Conservation (phyloP, 2,113 vertebrate genomes). For the Indicator indicator region DNA sequence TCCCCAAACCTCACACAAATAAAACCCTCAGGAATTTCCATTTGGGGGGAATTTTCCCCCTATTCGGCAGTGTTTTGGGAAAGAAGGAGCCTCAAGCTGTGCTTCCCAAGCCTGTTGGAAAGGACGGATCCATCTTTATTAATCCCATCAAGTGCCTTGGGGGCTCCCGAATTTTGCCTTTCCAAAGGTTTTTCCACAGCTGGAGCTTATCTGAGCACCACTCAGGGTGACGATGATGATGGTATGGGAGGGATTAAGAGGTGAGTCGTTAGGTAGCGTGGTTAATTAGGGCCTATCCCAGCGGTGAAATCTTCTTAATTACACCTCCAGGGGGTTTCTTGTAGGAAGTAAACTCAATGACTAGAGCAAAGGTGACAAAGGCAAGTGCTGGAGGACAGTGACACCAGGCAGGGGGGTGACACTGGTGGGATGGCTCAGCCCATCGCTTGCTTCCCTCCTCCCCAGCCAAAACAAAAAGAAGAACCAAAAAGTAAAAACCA, state of each 20-base stretch:
- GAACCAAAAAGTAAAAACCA: not conserved
- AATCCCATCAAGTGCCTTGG: not conserved
- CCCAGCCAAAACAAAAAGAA: not conserved
- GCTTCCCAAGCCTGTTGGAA: not conserved
- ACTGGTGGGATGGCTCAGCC: not conserved
- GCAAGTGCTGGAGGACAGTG: not conserved
- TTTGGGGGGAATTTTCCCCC: not conserved
- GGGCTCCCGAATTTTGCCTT: not conserved
- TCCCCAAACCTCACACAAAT: not conserved
- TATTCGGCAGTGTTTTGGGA: not conserved
- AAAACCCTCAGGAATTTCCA: not conserved
- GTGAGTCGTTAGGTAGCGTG: fast-evolving
- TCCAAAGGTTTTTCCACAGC: not conserved
- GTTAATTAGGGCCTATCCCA: not conserved
- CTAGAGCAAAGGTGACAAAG: not conserved
- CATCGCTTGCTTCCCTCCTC: not conserved
- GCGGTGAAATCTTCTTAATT: not conserved
- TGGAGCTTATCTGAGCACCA: not conserved
- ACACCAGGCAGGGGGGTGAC: not conserved
- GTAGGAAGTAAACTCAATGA: not conserved
- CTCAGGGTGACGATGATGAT: not conserved
- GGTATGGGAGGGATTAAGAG: not conserved
- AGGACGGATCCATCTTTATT: not conserved
- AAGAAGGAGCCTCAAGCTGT: not conserved
- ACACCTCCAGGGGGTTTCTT: not conserved